Evolutionary conservation across 2,888 invertebrate genomes (phyloP), one percentile per base, ranked within the genome.

Genomic region (Drosophila subquinaria): DNA sequence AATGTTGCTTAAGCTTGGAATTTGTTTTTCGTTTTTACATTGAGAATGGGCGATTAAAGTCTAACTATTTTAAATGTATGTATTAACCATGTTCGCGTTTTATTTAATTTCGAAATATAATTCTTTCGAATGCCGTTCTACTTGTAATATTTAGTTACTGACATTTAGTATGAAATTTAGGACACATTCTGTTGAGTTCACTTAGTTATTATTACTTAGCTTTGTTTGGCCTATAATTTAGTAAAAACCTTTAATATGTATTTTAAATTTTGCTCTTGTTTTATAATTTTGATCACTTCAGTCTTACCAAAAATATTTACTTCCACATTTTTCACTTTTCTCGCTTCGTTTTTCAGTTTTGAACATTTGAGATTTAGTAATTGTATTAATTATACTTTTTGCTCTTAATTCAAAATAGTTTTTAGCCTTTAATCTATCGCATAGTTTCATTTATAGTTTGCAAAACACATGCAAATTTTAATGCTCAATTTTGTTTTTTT

Each of bases 241-340:
- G 64, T 78, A 79, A 64, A 78, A 74, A 63, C 53, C 48, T 57
- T 61, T 61, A 50, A 62, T 60, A 45, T 70, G 42, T 72, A 62
- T 60, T 60, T 43, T 47, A 60, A 79, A 75, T 73, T 61, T 76
- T 61, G 48, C 42, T 65, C 42, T 61, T 60, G 60, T 27, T 27
- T 64, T 69, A 66, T 62, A 81, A 78, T 81, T 87, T 87, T 87
- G 82, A 89, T 89, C 89, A 81, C 87, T 73, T 87, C 86, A 87
- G 86, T 87, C 86, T 87, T 89, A 87, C 85, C 88, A 82, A 85
- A 85, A 86, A 86, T 72, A 76, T 73, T 73, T 66, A 48, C 47
- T 59, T 75, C 36, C 33, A 33, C 62, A 61, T 45, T 45, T 71
- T 57, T 66, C 67, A 60, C 48, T 27, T 35, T 51, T 13, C 27